These are phyloP conservation scores for Brenthis daphne DNA, from an alignment of 2,888 invertebrate genomes.

Conservation along the genomic window DNA sequence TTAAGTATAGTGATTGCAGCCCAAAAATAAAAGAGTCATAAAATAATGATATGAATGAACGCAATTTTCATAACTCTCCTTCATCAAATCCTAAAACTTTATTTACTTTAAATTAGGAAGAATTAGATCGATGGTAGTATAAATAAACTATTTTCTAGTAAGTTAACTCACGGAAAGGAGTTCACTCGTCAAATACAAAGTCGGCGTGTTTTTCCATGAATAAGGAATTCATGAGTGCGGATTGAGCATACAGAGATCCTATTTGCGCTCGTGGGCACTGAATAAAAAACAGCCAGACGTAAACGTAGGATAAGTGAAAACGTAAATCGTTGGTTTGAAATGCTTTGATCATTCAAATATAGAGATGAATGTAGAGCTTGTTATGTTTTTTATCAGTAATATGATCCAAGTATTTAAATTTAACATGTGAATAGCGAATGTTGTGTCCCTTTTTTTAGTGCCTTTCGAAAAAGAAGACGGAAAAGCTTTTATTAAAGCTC, in stretches of 20 bases:
- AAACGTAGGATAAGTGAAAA: conserved; percentile 22
- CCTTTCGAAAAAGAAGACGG: no score
- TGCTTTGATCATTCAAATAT: conserved; percentile 3
- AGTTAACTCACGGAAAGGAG: not conserved
- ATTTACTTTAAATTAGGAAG: not conserved
- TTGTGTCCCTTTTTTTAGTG: no score
- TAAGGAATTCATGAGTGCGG: conserved; percentile 24
- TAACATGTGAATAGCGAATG: no score
- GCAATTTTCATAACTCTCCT: no score
- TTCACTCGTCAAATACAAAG: not conserved
- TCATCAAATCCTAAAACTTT: not conserved
- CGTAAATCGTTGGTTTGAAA: not conserved
- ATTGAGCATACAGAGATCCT: conserved; percentile 21
- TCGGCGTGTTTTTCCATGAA: conserved; percentile 1
- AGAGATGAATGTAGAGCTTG: not conserved
- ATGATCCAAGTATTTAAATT: no score
- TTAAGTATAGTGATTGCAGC: no score
- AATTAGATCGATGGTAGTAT: not conserved
- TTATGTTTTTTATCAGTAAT: not conserved
- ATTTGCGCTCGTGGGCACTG: conserved; percentile 20
- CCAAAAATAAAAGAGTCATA: no score
- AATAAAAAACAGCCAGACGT: conserved; percentile 10
- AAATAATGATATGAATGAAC: no score
- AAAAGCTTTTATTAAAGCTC: no score
- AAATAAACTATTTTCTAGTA: not conserved